Percentiles rank a stretch among this genome's conserved stretches.
Conservation (phyloP, 2,113 vertebrate species). For the Colaptes auratus region DNA sequence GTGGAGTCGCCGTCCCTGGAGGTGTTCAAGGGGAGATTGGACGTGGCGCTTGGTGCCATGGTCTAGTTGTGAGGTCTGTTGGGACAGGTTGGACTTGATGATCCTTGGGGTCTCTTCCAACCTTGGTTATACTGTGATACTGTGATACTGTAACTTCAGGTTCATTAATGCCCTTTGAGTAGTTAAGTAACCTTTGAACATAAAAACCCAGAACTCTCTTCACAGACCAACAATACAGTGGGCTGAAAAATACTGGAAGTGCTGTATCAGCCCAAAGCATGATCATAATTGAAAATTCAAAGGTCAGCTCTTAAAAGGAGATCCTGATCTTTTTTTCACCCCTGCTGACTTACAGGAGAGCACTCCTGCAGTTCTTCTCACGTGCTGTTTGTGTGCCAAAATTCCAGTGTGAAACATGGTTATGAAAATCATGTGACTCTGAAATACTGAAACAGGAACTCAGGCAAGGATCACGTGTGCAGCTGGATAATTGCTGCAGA, state of each 20-base stretch:
- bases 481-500: not conserved
- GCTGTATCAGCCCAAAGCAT: not conserved
- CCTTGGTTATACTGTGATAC: no score
- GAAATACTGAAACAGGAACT: not conserved
- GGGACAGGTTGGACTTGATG: no score
- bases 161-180: not conserved
- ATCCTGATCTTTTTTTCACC: not conserved
- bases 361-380: not conserved
- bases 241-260: not conserved
- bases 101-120: no score
- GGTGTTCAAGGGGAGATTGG: no score
- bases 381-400: not conserved
- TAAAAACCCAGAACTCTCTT: not conserved
- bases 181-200: not conserved
- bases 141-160: no score
- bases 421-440: not conserved
- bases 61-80: no score
- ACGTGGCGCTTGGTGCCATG: no score
- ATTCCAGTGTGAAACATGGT: not conserved
- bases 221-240: not conserved
- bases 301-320: not conserved
- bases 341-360: not conserved
- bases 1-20: no score
- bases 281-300: not conserved
- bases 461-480: accelerated